Percentiles rank a stretch among this genome's conserved stretches.
Conservation (phyloP, 2,888 invertebrate genomes). For the Dermolepida albohirtum region DNA sequence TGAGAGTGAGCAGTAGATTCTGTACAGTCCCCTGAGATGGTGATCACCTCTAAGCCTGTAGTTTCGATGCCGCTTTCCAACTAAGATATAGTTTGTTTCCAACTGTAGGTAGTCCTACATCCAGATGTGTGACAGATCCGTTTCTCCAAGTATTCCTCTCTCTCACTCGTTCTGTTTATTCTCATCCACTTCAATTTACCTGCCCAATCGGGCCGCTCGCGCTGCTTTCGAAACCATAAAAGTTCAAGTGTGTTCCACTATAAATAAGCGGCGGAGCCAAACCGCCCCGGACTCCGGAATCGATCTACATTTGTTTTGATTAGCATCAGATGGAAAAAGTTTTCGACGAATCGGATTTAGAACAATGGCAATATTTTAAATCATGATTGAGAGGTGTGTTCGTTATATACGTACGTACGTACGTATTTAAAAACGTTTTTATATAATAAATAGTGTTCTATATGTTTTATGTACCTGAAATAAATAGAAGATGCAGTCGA, state of each 20-base stretch:
- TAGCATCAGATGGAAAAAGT: constrained; percentile 37
- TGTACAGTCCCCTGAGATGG: constrained; percentile 35
- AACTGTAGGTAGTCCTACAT: constrained; percentile 32
- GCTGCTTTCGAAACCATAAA: constrained; percentile 29
- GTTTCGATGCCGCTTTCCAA: constrained; percentile 38
- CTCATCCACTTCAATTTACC: constrained; percentile 22
- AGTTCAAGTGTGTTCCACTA: constrained; percentile 35
- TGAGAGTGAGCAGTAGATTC: constrained; percentile 34
- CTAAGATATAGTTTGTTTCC: constrained; percentile 38
- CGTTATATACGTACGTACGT: not conserved
- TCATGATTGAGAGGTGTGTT: constrained; percentile 33
- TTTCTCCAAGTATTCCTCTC: constrained; percentile 10
- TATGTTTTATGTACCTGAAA: too few relatives aligned
- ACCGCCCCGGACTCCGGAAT: constrained; percentile 22
- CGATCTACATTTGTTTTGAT: constrained; percentile 38
- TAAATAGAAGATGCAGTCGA: too few relatives aligned
- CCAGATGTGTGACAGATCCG: constrained; percentile 36
- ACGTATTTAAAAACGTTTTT: too few relatives aligned
- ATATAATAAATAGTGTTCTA: too few relatives aligned
- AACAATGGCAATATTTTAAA: constrained; percentile 31
- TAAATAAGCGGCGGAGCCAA: constrained; percentile 32
- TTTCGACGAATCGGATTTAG: constrained; percentile 26
- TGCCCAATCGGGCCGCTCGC: constrained; percentile 1
- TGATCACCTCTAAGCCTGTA: constrained; percentile 43
- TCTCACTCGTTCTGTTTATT: not conserved